Conservation (phyloP, 2,888 invertebrate species). For the Yponomeuta sedellus region DNA sequence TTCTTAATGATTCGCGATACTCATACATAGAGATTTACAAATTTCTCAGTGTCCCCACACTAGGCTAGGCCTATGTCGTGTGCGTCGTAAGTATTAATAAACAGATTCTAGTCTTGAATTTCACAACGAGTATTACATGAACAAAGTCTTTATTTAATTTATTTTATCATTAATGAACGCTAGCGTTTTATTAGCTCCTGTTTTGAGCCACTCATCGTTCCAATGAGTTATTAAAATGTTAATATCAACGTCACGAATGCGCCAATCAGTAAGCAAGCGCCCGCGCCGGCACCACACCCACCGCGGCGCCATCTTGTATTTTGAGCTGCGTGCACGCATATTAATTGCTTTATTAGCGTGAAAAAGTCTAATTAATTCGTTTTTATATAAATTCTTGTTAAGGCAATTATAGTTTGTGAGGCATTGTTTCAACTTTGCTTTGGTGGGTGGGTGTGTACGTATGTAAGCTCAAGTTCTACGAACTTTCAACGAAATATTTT, state of each 20-base stretch:
- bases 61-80: no score
- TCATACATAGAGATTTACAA: no score
- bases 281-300: constrained; percentile 56
- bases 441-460: background rate
- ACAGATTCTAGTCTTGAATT: no score
- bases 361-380: constrained; percentile 13
- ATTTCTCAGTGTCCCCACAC: no score
- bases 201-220: constrained; percentile 31
- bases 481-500: background rate
- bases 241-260: constrained; percentile 26
- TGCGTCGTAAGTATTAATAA: no score
- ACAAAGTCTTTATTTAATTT: background rate
- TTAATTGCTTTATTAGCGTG: constrained; percentile 41
- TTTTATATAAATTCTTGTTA: background rate
- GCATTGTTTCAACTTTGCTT: background rate
- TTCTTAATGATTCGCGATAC: no score
- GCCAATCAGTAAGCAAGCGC: constrained; percentile 51
- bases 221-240: constrained; percentile 44
- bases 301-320: constrained; percentile 57
- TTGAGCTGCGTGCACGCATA: constrained; percentile 47
- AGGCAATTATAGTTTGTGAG: background rate
- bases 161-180: background rate
- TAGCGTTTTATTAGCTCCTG: background rate
- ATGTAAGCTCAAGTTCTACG: background rate
- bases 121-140: no score